A percentile compares a stretch with the other conserved stretches of the same genome.
Evolutionary conservation across 2,797 vertebrate species (phyloP).

Genomic region (Epinephelus awoara): DNA sequence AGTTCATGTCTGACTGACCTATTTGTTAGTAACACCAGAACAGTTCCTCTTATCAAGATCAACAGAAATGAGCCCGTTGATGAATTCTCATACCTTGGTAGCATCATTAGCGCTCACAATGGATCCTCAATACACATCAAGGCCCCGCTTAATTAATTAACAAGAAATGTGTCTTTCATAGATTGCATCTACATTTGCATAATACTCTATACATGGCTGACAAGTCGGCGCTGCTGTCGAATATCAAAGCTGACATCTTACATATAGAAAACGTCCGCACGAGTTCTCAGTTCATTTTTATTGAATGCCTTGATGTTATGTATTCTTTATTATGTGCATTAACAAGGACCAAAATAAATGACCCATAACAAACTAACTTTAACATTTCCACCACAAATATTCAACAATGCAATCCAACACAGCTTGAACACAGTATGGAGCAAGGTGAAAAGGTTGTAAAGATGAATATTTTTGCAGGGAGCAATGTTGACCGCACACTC

Average conservation of each 20-base stretch:
- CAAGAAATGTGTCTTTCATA: slow-evolving; percentile 22
- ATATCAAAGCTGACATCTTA: background rate
- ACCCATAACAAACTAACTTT: too few relatives aligned
- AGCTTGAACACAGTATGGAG: background rate
- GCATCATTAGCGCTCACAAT: slow-evolving; percentile 44
- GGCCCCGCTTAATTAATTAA: slow-evolving; percentile 21
- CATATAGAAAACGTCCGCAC: background rate
- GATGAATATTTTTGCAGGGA: background rate
- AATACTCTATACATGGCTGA: background rate
- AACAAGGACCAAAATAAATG: too few relatives aligned
- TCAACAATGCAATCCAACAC: background rate
- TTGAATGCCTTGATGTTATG: too few relatives aligned
- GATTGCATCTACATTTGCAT: slow-evolving; percentile 42
- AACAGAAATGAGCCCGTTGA: slow-evolving; percentile 39
- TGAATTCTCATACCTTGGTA: slow-evolving; percentile 39
- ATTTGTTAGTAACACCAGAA: slow-evolving; percentile 22
- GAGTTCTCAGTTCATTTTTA: too few relatives aligned
- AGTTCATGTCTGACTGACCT: slow-evolving; percentile 13
- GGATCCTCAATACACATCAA: slow-evolving; percentile 38
- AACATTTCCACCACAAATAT: too few relatives aligned
- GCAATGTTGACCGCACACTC: background rate
- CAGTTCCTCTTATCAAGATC: slow-evolving; percentile 27
- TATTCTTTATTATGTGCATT: too few relatives aligned
- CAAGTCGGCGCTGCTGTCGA: background rate
- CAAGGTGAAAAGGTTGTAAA: background rate